These are phyloP conservation scores for Andrena hattorfiana DNA, from an alignment of 2,888 invertebrate genomes.

Conservation along the genomic window DNA sequence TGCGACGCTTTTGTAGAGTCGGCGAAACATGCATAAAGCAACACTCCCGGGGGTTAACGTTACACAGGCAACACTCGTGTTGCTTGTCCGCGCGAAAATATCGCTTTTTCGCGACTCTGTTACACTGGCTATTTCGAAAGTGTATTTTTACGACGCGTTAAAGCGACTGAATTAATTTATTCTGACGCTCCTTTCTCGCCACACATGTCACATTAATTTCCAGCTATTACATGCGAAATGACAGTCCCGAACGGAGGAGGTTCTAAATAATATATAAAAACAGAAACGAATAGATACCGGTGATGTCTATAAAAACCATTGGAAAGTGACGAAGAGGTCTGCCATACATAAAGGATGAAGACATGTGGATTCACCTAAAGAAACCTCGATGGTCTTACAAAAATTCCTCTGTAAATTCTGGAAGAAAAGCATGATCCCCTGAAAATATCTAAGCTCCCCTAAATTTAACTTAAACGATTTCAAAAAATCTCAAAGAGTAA, in stretches of 20 bases:
- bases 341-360: no score
- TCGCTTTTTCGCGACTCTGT: conserved; percentile 29
- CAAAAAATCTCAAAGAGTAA: not conserved
- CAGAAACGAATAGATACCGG: no score
- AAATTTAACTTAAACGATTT: not conserved
- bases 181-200: not conserved
- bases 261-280: not conserved
- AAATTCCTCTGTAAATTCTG: not conserved
- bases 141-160: conserved; percentile 27
- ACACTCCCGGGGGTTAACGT: conserved; percentile 38
- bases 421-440: no score
- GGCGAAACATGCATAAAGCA: conserved; percentile 39
- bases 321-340: no score
- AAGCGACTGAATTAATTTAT: conserved; percentile 36
- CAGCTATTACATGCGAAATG: not conserved
- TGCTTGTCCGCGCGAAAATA: conserved; percentile 33
- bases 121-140: conserved; percentile 8
- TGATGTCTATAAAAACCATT: no score
- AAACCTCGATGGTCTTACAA: no score
- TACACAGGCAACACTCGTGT: conserved; percentile 19
- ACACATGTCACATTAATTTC: not conserved
- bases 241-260: not conserved
- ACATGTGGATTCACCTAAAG: no score
- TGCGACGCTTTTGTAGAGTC: conserved; percentile 35
- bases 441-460: no score